Evolutionary conservation across 1,140 invertebrate genomes (phyloP).

Genomic region (Heliothis subflexa): DNA sequence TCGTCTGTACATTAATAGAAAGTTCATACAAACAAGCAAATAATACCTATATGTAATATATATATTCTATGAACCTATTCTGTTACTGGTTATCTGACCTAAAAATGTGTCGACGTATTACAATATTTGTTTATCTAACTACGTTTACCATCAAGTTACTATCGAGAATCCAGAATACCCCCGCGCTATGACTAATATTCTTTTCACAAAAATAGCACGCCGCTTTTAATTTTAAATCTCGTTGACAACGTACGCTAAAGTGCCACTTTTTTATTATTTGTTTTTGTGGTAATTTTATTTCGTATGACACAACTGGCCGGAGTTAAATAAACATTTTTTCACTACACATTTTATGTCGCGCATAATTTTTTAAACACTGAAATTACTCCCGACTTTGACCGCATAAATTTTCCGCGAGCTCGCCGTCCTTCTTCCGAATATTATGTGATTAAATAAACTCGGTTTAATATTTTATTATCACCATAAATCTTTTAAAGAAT

Average conservation of each 20-base stretch:
- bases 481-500: conserved; percentile 12
- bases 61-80: too few species aligned
- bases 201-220: conserved; percentile 8
- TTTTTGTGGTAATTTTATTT: conserved; percentile 28
- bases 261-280: conserved; percentile 25
- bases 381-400: not conserved
- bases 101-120: too few species aligned
- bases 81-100: too few species aligned
- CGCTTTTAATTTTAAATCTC: conserved; percentile 25
- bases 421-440: not conserved
- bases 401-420: conserved; percentile 5
- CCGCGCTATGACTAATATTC: conserved; percentile 10
- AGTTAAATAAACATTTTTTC: not conserved
- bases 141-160: not conserved
- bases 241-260: conserved; percentile 24
- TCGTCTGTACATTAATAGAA: too few species aligned
- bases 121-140: too few species aligned
- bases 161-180: conserved; percentile 15
- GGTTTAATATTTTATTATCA: conserved; percentile 2
- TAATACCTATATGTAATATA: too few species aligned
- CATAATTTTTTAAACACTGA: not conserved
- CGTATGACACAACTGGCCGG: not conserved
- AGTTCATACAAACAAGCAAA: too few species aligned
- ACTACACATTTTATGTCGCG: not conserved
- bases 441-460: not conserved